Percentiles rank a stretch among this genome's conserved stretches.
Evolutionary conservation across 2,888 invertebrate genomes (phyloP).

Genomic region (Periphyllus acericola): DNA sequence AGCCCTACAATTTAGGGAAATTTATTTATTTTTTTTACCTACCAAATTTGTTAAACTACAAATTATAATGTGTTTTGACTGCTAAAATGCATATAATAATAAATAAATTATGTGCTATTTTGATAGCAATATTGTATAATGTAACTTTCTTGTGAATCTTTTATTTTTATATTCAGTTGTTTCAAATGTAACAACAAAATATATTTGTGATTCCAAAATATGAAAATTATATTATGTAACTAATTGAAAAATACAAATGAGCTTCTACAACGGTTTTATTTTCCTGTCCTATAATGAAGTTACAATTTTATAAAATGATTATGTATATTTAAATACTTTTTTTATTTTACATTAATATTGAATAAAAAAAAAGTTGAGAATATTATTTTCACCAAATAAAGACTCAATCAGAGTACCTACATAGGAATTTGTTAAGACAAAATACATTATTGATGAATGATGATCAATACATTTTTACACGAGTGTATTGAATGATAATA

Average conservation of each 20-base stretch:
- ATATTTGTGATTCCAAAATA: slow-evolving; percentile 43
- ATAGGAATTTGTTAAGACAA: too few relatives aligned
- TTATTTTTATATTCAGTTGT: slow-evolving; percentile 52
- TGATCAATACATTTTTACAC: too few relatives aligned
- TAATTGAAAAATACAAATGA: slow-evolving; percentile 32
- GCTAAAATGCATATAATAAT: slow-evolving; percentile 36
- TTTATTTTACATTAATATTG: not conserved
- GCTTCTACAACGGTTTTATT: slow-evolving; percentile 16
- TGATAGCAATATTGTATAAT: slow-evolving; percentile 38
- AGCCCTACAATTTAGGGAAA: slow-evolving; percentile 41
- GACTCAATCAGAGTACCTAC: too few relatives aligned
- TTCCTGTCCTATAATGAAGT: not conserved
- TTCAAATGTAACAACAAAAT: slow-evolving; percentile 26
- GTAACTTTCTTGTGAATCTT: slow-evolving; percentile 41
- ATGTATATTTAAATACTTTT: not conserved
- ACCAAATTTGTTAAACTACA: slow-evolving; percentile 56
- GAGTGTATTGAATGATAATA: too few relatives aligned
- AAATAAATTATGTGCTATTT: slow-evolving; percentile 54
- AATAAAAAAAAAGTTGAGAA: not conserved
- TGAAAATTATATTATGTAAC: slow-evolving; percentile 47
- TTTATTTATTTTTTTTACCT: slow-evolving; percentile 60
- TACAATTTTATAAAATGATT: not conserved
- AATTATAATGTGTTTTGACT: slow-evolving; percentile 40
- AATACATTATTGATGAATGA: too few relatives aligned
- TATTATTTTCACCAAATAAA: not conserved